phyloP scores from a whole-genome alignment of 2,888 invertebrate species.

The Archaeoteleia sp. region DNA sequence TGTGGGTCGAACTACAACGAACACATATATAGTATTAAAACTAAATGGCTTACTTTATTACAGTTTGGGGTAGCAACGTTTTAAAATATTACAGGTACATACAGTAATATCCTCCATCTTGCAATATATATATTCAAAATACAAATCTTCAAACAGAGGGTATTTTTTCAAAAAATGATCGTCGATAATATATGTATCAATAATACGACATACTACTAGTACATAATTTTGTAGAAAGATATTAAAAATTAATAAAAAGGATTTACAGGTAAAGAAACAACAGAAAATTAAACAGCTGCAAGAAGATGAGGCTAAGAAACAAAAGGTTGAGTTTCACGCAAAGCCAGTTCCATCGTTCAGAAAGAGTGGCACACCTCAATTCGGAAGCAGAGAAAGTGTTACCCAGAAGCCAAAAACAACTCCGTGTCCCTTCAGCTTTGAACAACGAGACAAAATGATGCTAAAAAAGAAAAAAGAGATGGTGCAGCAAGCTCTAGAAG shows the following conservation, averaged over 20 bases:
- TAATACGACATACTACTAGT: background rate
- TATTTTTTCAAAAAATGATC: too few relatives aligned
- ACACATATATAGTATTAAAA: too few relatives aligned
- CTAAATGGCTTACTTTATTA: too few relatives aligned
- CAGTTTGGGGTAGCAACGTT: too few relatives aligned
- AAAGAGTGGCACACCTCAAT: slow-evolving; percentile 16
- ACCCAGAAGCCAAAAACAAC: slow-evolving; percentile 38
- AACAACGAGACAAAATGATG: slow-evolving; percentile 79
- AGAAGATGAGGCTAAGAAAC: slow-evolving; percentile 57
- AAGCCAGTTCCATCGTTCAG: slow-evolving; percentile 77
- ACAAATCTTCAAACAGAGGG: too few relatives aligned
- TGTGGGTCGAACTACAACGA: too few relatives aligned
- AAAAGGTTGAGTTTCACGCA: slow-evolving; percentile 77
- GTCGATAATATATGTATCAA: background rate
- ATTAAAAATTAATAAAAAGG: background rate
- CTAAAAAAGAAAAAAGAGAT: slow-evolving; percentile 79
- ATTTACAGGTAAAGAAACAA: slow-evolving; percentile 69
- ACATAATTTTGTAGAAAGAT: slow-evolving; percentile 13
- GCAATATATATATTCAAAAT: too few relatives aligned
- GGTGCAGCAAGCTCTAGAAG: slow-evolving; percentile 78
- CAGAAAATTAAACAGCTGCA: slow-evolving; percentile 70
- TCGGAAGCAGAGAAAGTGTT: slow-evolving; percentile 38
- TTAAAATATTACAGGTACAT: too few relatives aligned
- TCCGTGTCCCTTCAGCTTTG: slow-evolving; percentile 77
- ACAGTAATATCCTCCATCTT: too few relatives aligned